Conservation (phyloP, 2,797 vertebrate species). For the Chaetodon trifasciatus region DNA sequence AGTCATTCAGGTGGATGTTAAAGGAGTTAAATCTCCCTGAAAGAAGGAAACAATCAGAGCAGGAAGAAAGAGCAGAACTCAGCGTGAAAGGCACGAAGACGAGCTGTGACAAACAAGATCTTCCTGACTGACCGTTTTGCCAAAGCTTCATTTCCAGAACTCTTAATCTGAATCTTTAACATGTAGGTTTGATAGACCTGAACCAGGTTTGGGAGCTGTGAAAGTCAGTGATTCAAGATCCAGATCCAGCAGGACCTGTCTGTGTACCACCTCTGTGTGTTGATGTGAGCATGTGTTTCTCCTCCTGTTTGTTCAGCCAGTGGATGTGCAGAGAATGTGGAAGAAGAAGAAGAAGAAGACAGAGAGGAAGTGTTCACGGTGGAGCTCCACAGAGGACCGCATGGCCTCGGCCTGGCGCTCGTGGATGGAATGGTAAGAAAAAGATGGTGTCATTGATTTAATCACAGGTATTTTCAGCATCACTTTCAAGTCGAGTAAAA, state of each 20-base stretch:
- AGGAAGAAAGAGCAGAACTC: neutral
- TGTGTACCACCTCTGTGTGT: neutral
- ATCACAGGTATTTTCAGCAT: too few relatives aligned
- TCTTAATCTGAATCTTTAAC: neutral
- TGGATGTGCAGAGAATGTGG: constrained; percentile 41
- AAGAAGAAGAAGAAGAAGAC: constrained; percentile 63
- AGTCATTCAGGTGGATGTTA: neutral
- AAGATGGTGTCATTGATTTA: too few relatives aligned
- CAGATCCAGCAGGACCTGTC: neutral
- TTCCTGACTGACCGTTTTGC: neutral
- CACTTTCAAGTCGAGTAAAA: neutral
- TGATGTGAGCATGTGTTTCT: neutral
- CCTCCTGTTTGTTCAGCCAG: constrained; percentile 43
- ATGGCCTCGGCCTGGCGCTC: constrained; percentile 85
- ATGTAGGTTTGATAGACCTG: neutral
- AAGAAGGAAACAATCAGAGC: neutral
- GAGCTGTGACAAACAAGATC: too few relatives aligned
- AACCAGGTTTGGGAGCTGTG: neutral
- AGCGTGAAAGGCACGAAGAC: too few relatives aligned
- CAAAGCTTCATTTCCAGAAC: neutral
- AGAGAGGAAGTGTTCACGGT: constrained; percentile 84
- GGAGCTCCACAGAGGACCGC: constrained; percentile 83
- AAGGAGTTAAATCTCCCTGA: too few relatives aligned
- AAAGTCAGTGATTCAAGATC: too few relatives aligned
- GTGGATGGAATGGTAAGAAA: constrained; percentile 83